Conservation (phyloP, 2,888 invertebrate genomes). For the Selenia dentaria region DNA sequence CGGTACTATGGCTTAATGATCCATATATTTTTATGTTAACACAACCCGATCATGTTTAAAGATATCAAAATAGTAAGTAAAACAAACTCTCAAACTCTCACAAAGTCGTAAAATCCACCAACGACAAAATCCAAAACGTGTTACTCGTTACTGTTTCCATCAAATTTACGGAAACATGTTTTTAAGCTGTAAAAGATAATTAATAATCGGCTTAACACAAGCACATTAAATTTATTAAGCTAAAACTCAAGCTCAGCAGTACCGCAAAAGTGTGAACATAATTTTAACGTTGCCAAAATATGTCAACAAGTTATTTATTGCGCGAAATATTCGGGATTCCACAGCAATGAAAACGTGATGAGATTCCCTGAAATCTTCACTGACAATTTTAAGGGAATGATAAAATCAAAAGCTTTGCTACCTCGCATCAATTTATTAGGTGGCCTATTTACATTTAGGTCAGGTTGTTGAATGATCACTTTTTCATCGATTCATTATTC, state of each 20-base stretch:
- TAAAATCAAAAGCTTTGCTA: conserved; percentile 13
- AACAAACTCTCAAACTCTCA: background rate
- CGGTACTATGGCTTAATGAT: too few species aligned
- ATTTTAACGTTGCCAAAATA: conserved; percentile 11
- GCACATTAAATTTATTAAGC: conserved; percentile 13
- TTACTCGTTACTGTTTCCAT: background rate
- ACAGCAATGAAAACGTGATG: conserved; percentile 18
- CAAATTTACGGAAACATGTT: conserved; percentile 3
- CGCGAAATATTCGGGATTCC: conserved; percentile 9
- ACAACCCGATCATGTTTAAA: too few species aligned
- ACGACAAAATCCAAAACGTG: background rate
- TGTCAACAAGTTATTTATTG: conserved; percentile 17
- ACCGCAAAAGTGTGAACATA: conserved; percentile 19
- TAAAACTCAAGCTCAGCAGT: conserved; percentile 5
- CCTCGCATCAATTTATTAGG: conserved; percentile 17
- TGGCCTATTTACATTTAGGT: conserved; percentile 17
- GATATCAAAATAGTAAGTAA: background rate
- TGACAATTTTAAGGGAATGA: conserved; percentile 17
- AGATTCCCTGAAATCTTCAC: conserved; percentile 9
- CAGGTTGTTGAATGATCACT: conserved; percentile 12
- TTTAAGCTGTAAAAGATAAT: conserved; percentile 10
- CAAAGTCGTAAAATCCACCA: background rate
- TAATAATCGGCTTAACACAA: conserved; percentile 5
- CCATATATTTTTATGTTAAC: too few species aligned
- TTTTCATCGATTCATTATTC: conserved; percentile 5